These are phyloP conservation scores for Halesus radiatus DNA, from an alignment of 1,140 invertebrate genomes.

Conservation along the genomic window DNA sequence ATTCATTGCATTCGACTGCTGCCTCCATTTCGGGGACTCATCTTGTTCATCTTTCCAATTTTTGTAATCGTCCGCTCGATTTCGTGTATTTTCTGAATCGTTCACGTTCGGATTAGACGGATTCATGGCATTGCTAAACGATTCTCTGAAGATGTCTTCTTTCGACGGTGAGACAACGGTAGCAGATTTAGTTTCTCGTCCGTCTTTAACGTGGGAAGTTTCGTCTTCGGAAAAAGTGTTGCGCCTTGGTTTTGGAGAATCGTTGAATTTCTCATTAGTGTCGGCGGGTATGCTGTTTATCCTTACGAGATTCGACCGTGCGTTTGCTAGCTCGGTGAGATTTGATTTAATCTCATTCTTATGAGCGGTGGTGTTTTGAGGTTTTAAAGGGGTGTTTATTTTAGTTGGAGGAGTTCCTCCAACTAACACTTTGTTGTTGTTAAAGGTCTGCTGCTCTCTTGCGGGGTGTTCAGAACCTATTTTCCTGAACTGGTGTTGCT, in stretches of 20 bases:
- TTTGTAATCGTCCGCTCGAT: background rate
- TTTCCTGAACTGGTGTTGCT: constrained; percentile 39
- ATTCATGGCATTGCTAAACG: constrained; percentile 44
- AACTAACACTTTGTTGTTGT: constrained; percentile 49
- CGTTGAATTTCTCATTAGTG: background rate
- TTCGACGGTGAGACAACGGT: background rate
- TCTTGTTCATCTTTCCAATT: constrained; percentile 18
- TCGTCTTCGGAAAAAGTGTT: background rate
- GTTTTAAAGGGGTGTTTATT: background rate
- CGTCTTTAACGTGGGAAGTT: background rate
- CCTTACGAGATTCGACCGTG: constrained; percentile 23
- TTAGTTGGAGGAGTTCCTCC: background rate
- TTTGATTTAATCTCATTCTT: constrained; percentile 5
- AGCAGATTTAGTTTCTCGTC: background rate
- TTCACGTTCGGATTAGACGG: constrained; percentile 46
- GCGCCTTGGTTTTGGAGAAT: background rate
- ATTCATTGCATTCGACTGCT: constrained; percentile 38
- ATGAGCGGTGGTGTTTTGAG: background rate
- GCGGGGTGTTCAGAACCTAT: constrained; percentile 16
- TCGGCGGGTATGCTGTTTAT: constrained; percentile 30
- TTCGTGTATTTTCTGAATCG: background rate
- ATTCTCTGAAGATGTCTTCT: constrained; percentile 9
- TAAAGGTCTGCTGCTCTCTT: constrained; percentile 35
- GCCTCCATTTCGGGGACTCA: constrained; percentile 22
- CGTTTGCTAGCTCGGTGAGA: background rate